These are phyloP conservation scores for Latrodectus elegans DNA, from an alignment of 2,888 invertebrate species.

Conservation along the genomic window DNA sequence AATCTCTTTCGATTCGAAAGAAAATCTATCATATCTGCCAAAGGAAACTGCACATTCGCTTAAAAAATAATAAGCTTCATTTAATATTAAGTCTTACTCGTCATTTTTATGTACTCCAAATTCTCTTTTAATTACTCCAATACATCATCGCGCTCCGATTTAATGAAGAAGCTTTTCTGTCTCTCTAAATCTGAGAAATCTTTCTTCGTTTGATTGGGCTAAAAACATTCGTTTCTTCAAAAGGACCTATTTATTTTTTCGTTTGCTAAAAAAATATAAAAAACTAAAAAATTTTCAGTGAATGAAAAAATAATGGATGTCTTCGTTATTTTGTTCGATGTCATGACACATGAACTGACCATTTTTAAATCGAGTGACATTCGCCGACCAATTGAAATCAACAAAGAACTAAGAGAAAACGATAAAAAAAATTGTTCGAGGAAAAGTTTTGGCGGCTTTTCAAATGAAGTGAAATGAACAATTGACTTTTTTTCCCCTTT, in stretches of 20 bases:
- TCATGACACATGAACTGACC: conserved; percentile 26
- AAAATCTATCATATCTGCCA: background rate
- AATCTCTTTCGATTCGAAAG: too few species aligned
- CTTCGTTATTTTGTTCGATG: conserved; percentile 23
- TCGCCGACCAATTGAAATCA: conserved; percentile 25
- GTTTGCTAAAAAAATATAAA: too few species aligned
- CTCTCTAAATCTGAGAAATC: background rate
- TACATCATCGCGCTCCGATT: conserved; percentile 34
- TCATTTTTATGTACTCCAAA: conserved; percentile 27
- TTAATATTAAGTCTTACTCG: background rate
- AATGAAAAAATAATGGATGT: background rate
- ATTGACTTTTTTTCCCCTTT: too few species aligned
- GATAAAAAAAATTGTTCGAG: too few species aligned
- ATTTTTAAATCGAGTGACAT: conserved; percentile 45
- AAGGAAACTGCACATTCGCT: conserved; percentile 11
- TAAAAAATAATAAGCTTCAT: background rate
- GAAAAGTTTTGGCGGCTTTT: background rate
- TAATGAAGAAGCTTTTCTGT: conserved; percentile 21
- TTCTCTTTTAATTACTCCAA: conserved; percentile 32
- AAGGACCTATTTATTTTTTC: background rate
- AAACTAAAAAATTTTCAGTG: too few species aligned
- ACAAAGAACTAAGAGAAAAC: conserved; percentile 9
- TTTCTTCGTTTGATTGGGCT: background rate
- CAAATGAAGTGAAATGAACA: conserved; percentile 32
- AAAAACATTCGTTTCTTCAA: background rate